Evolutionary conservation across 2,888 invertebrate species (phyloP).

Genomic region (Protonemura montana): DNA sequence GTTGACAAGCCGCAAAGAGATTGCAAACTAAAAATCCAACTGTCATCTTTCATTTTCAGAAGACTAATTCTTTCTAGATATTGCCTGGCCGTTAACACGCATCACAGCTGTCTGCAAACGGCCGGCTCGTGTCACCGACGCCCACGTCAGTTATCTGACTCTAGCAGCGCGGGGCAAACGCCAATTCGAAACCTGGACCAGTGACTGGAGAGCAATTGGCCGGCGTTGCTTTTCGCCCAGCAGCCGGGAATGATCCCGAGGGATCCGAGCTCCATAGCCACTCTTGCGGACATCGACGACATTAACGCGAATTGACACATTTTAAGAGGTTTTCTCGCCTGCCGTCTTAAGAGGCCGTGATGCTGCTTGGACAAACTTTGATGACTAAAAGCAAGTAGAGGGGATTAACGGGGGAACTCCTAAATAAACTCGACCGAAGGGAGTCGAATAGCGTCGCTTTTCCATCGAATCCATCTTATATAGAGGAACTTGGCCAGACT

Average conservation of each 20-base stretch:
- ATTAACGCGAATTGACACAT: not conserved
- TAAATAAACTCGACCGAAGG: conserved; percentile 7
- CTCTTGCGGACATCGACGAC: not conserved
- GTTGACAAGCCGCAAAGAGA: not conserved
- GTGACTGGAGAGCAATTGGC: not conserved
- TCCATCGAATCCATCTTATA: not conserved
- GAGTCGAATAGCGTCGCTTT: not conserved
- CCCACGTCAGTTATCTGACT: not conserved
- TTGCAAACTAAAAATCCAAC: not conserved
- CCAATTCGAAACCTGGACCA: not conserved
- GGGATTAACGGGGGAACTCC: not conserved
- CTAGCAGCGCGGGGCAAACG: not conserved
- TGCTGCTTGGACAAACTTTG: not conserved
- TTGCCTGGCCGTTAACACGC: not conserved
- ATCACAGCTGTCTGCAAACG: not conserved
- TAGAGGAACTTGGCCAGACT: not conserved
- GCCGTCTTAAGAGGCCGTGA: not conserved
- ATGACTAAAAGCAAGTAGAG: not conserved
- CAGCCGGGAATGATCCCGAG: not conserved
- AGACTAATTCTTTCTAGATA: not conserved
- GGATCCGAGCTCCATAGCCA: not conserved
- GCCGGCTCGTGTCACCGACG: not conserved
- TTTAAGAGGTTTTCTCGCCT: not conserved
- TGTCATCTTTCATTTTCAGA: not conserved
- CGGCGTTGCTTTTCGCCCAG: not conserved